Percentiles rank a stretch among this genome's conserved stretches.
Evolutionary conservation across 2,797 vertebrate species (phyloP).

Genomic region (Salarias fasciatus): DNA sequence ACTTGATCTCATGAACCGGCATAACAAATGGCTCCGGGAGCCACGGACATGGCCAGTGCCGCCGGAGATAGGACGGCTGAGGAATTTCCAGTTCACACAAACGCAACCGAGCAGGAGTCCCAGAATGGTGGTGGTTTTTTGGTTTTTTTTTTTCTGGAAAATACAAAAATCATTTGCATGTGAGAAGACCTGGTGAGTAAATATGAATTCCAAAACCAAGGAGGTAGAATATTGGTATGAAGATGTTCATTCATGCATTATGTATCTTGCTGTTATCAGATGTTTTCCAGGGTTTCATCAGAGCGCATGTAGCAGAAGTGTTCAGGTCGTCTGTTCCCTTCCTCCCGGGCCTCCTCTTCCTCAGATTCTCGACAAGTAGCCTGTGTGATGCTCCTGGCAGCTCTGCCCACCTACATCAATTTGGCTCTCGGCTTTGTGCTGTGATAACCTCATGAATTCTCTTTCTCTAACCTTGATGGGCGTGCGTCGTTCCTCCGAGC

Average conservation of each 20-base stretch:
- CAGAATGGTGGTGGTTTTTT: background rate
- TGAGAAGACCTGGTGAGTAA: background rate
- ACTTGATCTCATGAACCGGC: slow-evolving; percentile 72
- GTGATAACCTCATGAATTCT: slow-evolving; percentile 7
- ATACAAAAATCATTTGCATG: background rate
- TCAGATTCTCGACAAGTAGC: background rate
- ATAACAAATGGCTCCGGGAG: slow-evolving; percentile 54
- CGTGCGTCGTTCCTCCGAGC: slow-evolving; percentile 11
- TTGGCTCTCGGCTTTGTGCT: slow-evolving; percentile 4
- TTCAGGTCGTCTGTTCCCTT: background rate
- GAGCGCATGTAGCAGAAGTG: too few species aligned
- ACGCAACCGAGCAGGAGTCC: slow-evolving; percentile 6
- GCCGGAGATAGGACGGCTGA: slow-evolving; percentile 25
- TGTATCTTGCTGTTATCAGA: too few species aligned
- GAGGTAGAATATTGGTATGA: too few species aligned
- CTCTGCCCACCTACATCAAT: background rate
- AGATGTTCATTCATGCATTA: too few species aligned
- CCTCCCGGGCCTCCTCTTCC: background rate
- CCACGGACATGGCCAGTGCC: slow-evolving; percentile 27
- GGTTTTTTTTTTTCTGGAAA: too few species aligned
- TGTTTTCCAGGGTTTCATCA: too few species aligned
- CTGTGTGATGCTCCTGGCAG: background rate
- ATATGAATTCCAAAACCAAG: too few species aligned
- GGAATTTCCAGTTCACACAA: slow-evolving; percentile 20
- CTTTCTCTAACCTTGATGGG: background rate